Evolutionary conservation across 92 coral and sea anemone species (phyloP).

Genomic region (Phymanthus crucifer): DNA sequence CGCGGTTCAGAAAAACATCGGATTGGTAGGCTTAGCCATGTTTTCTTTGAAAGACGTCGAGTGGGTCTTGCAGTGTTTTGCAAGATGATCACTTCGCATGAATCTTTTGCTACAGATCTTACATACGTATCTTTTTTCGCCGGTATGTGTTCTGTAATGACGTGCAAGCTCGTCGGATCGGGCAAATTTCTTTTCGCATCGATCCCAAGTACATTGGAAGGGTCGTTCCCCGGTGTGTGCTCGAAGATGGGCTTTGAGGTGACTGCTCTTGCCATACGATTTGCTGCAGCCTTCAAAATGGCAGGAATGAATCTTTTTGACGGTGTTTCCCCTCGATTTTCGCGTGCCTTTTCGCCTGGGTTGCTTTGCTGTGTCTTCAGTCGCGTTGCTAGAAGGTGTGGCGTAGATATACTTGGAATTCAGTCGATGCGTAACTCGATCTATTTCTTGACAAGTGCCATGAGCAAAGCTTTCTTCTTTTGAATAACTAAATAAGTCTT

Average conservation of each 20-base stretch:
- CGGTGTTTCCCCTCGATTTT: constrained; percentile 47
- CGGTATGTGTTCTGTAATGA: constrained; percentile 90
- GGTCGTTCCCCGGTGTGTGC: constrained; percentile 94
- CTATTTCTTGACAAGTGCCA: constrained; percentile 32
- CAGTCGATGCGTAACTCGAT: constrained; percentile 49
- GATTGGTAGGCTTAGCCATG: constrained; percentile 69
- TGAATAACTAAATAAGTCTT: constrained; percentile 8
- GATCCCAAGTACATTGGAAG: constrained; percentile 78
- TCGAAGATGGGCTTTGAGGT: constrained; percentile 88
- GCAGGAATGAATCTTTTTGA: constrained; percentile 76
- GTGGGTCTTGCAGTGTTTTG: constrained; percentile 86
- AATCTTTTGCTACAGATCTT: constrained; percentile 77
- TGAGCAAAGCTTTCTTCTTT: constrained; percentile 29
- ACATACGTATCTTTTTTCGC: constrained; percentile 87
- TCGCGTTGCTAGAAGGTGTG: constrained; percentile 65
- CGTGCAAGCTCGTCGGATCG: constrained; percentile 95
- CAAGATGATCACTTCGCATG: constrained; percentile 91
- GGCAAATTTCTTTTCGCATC: constrained; percentile 90
- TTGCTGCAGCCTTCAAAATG: constrained; percentile 75
- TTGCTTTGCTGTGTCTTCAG: constrained; percentile 56
- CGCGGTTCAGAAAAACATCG: constrained; percentile 69
- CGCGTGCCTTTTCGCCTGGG: constrained; percentile 60
- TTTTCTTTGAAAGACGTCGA: constrained; percentile 62
- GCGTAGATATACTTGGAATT: constrained; percentile 22
- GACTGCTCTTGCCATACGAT: constrained; percentile 88